phyloP scores from a whole-genome alignment of 2,113 vertebrate genomes.

The Bothrops jararaca region DNA sequence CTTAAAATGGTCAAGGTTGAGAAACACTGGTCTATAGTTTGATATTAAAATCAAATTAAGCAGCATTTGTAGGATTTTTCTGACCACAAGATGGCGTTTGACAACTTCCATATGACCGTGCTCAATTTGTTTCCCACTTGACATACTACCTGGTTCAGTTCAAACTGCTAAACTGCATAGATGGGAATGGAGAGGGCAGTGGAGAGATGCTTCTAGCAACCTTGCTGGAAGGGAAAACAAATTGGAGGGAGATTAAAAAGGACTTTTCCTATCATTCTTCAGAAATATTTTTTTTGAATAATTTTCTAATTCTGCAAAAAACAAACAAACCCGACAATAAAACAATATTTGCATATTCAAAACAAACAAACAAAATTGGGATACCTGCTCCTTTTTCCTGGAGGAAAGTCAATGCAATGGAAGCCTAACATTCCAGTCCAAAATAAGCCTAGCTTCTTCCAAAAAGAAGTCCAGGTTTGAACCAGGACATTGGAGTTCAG shows the following conservation, averaged over 20 bases:
- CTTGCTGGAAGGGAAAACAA: background rate
- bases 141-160: background rate
- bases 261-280: background rate
- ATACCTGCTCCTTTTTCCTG: background rate
- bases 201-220: background rate
- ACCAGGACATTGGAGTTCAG: background rate
- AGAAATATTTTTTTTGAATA: too few relatives aligned
- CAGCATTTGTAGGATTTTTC: background rate
- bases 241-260: background rate
- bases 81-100: rapidly evolving
- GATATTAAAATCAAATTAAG: background rate
- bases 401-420: background rate
- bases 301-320: background rate
- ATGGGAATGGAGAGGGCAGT: background rate
- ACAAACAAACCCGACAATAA: background rate
- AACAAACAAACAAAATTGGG: background rate
- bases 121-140: background rate
- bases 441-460: background rate
- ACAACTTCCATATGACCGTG: rapidly evolving
- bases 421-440: background rate
- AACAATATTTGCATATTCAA: background rate
- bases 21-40: too few relatives aligned
- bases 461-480: background rate
- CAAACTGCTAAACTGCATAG: background rate
- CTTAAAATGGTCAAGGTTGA: too few relatives aligned